These are phyloP conservation scores for Drosophila melanosoma DNA, from an alignment of 2,888 invertebrate genomes.

Conservation along the genomic window DNA sequence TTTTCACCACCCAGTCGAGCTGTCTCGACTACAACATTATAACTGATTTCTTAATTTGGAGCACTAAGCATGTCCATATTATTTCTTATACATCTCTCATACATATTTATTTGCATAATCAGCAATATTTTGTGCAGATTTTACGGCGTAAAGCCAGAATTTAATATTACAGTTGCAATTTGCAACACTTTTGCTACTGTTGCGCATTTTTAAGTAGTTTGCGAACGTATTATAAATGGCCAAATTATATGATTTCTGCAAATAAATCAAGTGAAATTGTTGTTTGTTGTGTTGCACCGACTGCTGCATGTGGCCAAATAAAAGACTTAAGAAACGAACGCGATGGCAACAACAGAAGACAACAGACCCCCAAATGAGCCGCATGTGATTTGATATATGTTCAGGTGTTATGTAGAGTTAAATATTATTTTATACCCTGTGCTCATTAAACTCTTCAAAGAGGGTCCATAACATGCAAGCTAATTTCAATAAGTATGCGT, in stretches of 20 bases:
- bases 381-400: conserved; percentile 1
- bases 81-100: not conserved
- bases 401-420: conserved; percentile 1
- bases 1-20: not conserved
- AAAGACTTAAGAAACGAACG: conserved; percentile 77
- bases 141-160: conserved; percentile 17
- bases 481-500: not conserved
- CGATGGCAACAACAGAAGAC: conserved; percentile 25
- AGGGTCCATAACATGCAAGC: not conserved
- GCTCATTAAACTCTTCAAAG: not conserved
- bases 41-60: not conserved
- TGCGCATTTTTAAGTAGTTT: conserved; percentile 32
- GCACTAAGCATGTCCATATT: not conserved
- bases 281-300: conserved; percentile 9
- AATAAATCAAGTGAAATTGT: conserved; percentile 59
- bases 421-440: conserved; percentile 28
- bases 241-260: conserved; percentile 61
- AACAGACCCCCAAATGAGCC: conserved; percentile 20
- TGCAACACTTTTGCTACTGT: conserved; percentile 13
- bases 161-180: conserved; percentile 39
- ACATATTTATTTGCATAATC: conserved; percentile 3
- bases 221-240: conserved; percentile 50
- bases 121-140: not conserved
- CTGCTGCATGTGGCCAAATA: conserved; percentile 53
- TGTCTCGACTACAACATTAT: not conserved